A percentile compares a stretch with the other conserved stretches of the same genome.
phyloP scores from a whole-genome alignment of 2,797 vertebrate species.

The Tolypeutes matacus region DNA sequence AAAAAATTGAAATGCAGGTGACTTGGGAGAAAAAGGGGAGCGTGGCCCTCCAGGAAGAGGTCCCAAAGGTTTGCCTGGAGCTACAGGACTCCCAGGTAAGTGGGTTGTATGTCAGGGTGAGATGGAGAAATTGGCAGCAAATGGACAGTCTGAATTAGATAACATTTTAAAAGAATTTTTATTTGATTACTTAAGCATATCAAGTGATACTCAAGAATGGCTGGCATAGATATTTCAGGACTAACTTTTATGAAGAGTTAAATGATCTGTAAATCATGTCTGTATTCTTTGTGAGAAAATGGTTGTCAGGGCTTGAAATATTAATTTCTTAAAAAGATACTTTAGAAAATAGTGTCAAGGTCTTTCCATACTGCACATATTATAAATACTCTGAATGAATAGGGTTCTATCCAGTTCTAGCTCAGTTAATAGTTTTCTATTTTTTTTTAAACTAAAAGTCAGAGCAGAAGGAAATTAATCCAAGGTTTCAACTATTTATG shows the following conservation, averaged over 20 bases:
- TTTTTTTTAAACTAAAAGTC: background rate
- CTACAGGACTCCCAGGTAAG: constrained; percentile 95
- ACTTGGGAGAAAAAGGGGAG: constrained; percentile 95
- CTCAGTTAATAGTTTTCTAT: background rate
- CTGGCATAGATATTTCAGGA: background rate
- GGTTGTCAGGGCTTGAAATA: constrained; percentile 44
- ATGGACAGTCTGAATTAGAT: background rate
- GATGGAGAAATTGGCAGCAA: background rate
- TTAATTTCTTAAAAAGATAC: constrained; percentile 1
- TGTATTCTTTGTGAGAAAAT: constrained; percentile 22
- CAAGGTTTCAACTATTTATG: background rate
- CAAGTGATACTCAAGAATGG: background rate
- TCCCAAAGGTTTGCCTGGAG: constrained; percentile 94
- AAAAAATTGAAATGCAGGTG: constrained; percentile 90
- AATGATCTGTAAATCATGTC: constrained; percentile 31
- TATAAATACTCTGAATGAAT: constrained; percentile 34
- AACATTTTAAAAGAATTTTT: background rate
- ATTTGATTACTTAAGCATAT: background rate
- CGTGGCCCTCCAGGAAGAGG: constrained; percentile 94
- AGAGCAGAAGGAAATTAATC: constrained; percentile 12
- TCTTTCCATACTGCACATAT: background rate
- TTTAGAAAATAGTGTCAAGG: background rate
- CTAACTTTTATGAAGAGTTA: constrained; percentile 36
- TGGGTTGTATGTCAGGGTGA: background rate
- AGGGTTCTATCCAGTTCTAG: background rate